Conservation (phyloP, 2,888 invertebrate genomes). For the Steinernema scapterisci region DNA sequence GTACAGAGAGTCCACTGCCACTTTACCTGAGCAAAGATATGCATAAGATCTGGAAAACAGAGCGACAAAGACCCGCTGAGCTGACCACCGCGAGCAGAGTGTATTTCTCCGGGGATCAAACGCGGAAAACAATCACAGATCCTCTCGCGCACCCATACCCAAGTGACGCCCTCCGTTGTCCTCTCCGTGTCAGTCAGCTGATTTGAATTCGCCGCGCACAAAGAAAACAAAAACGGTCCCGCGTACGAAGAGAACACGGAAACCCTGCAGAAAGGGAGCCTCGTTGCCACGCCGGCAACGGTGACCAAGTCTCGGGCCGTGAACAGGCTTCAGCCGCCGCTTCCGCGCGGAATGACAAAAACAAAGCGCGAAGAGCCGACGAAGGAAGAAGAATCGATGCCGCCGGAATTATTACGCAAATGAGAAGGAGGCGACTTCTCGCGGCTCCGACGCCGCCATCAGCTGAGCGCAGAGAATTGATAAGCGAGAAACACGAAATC, state of each 20-base stretch:
- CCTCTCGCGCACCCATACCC: not conserved
- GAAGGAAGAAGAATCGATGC: slow-evolving; percentile 12
- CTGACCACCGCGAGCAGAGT: not conserved
- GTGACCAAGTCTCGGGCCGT: not conserved
- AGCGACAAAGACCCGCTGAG: too few relatives aligned
- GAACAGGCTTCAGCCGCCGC: not conserved
- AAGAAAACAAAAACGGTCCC: not conserved
- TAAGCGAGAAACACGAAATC: not conserved
- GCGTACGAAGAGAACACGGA: not conserved
- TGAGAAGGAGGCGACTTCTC: not conserved
- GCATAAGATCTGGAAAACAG: too few relatives aligned
- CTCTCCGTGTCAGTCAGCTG: slow-evolving; percentile 29
- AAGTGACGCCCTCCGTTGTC: not conserved
- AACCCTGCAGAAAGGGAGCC: not conserved
- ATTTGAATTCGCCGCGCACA: slow-evolving; percentile 11
- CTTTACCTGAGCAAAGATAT: too few relatives aligned
- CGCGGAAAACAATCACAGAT: not conserved
- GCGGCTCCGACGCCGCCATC: not conserved
- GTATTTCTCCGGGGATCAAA: not conserved
- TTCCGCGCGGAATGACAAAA: slow-evolving; percentile 22
- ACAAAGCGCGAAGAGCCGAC: slow-evolving; percentile 6
- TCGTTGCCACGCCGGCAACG: too few relatives aligned
- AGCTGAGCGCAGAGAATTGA: not conserved
- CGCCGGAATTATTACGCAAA: slow-evolving; percentile 3
- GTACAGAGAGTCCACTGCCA: not conserved